Percentiles rank a stretch among this genome's conserved stretches.
phyloP scores from a whole-genome alignment of 1,140 invertebrate genomes.

The Elysia chlorotica region DNA sequence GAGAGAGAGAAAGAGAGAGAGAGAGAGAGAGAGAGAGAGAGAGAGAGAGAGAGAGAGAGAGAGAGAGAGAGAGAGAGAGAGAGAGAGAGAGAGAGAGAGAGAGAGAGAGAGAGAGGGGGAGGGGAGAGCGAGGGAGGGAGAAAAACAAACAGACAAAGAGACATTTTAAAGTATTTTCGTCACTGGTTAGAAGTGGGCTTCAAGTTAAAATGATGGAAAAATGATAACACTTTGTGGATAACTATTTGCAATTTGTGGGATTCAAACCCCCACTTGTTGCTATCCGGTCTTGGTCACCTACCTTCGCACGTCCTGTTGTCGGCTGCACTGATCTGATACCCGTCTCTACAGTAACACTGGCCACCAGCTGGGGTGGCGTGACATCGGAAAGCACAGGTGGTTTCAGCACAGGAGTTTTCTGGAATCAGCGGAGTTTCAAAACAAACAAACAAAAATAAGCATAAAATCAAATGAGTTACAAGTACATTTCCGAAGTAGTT shows the following conservation, averaged over 20 bases:
- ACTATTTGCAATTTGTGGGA: not conserved
- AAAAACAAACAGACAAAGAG: not conserved
- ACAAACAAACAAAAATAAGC: too few species aligned
- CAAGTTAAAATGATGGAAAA: not conserved
- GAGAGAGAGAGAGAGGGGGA: not conserved
- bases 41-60: too few species aligned
- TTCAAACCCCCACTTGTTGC: not conserved
- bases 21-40: too few species aligned
- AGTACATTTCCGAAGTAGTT: too few species aligned
- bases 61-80: too few species aligned
- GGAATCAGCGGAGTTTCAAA: too few species aligned
- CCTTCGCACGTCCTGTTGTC: constrained; percentile 86
- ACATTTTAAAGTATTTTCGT: too few species aligned
- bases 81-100: too few species aligned
- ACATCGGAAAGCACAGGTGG: constrained; percentile 90
- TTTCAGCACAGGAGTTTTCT: constrained; percentile 23
- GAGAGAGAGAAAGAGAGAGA: too few species aligned
- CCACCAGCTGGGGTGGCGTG: constrained; percentile 87
- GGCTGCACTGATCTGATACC: constrained; percentile 71
- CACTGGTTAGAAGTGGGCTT: not conserved
- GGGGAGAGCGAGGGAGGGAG: not conserved
- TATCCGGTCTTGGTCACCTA: constrained; percentile 48
- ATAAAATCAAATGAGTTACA: too few species aligned
- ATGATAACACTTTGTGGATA: not conserved
- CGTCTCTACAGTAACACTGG: constrained; percentile 83